Evolutionary conservation across 2,797 vertebrate species (phyloP).

Genomic region (Clarias pachynema): DNA sequence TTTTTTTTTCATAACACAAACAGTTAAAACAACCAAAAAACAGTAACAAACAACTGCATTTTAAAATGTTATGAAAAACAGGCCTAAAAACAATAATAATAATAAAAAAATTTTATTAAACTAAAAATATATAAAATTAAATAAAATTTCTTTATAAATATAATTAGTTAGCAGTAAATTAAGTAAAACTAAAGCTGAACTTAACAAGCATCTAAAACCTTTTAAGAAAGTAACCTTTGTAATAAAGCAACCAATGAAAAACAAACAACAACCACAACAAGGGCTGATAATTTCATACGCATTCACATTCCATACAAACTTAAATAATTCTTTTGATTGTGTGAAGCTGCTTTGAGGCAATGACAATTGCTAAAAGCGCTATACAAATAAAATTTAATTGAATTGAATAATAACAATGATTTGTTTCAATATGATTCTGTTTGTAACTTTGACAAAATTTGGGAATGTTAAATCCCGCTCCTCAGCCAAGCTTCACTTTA

Average conservation of each 20-base stretch:
- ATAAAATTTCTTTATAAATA: background rate
- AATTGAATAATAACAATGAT: background rate
- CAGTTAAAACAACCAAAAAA: background rate
- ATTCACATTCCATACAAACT: no score
- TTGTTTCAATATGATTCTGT: background rate
- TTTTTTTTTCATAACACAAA: background rate
- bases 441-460: background rate
- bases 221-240: background rate
- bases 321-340: no score
- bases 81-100: background rate
- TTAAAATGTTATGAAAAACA: background rate
- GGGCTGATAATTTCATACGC: no score
- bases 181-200: background rate
- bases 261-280: background rate
- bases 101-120: background rate
- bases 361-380: no score
- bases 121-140: background rate
- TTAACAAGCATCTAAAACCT: background rate
- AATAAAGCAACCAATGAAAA: background rate
- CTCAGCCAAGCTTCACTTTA: background rate
- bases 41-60: background rate
- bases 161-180: background rate
- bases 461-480: background rate
- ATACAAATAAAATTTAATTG: no score
- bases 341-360: no score